Percentiles rank a stretch among this genome's conserved stretches.
phyloP scores from a whole-genome alignment of 2,797 vertebrate species.

The Holocentrus rufus region DNA sequence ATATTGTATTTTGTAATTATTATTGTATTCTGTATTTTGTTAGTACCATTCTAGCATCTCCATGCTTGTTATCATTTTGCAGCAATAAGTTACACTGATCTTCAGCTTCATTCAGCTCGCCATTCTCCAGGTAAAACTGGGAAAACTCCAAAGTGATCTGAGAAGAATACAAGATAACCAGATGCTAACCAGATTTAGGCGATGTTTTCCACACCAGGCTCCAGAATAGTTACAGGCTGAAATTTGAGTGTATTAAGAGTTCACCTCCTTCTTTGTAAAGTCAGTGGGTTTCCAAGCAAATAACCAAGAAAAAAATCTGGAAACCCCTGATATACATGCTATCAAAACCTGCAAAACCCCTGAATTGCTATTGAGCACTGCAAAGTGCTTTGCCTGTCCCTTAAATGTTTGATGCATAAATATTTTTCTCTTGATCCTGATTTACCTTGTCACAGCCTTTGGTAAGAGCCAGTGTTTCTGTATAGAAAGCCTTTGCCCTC shows the following conservation, averaged over 20 bases:
- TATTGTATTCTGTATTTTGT: too few relatives aligned
- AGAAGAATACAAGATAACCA: not conserved
- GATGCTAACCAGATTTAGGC: not conserved
- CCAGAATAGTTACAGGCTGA: not conserved
- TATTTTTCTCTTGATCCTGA: not conserved
- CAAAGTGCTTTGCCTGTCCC: not conserved
- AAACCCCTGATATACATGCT: not conserved
- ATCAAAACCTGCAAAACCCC: too few relatives aligned
- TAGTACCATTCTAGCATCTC: constrained; percentile 71
- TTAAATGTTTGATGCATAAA: not conserved
- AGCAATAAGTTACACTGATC: constrained; percentile 73
- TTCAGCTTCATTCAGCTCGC: constrained; percentile 77
- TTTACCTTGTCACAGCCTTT: constrained; percentile 65
- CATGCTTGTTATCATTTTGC: constrained; percentile 58
- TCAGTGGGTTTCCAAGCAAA: not conserved
- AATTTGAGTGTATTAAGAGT: not conserved
- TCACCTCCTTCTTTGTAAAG: not conserved
- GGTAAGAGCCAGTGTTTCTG: constrained; percentile 59
- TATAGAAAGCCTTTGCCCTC: constrained; percentile 52
- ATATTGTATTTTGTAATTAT: too few relatives aligned
- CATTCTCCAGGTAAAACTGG: constrained; percentile 73
- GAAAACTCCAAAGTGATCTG: constrained; percentile 78
- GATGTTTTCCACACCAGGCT: not conserved
- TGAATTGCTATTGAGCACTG: not conserved
- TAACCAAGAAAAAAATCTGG: not conserved